Base-by-base conservation (phyloP, 2,113 vertebrate species). In the Scomber colias region DNA sequence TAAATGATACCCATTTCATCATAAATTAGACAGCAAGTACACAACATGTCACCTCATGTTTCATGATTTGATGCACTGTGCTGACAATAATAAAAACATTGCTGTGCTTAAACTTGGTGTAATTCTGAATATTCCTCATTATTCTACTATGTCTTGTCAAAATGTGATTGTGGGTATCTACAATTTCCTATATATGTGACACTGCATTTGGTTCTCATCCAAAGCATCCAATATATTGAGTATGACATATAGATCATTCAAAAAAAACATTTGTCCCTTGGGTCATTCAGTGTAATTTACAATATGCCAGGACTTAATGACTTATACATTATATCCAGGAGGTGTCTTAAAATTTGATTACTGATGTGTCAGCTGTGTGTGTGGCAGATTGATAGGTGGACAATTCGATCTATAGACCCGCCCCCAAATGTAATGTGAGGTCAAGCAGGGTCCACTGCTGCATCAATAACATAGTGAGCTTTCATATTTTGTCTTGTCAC, bases 301-400 rank as follows among this genome's bases (percentile, higher is more conserved):
- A 40, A 31, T 76, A 62, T 67, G 66, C 5, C 30, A 63, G n/a
- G 16, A 72, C 46, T 73, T 21, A 68, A 67, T 40, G 63, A 73
- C 31, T 12, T 21, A 12, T 68, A 21, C 31, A 63, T 72, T 72
- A 68, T 51, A 76, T 68, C 67, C 71, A 11, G 5, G 21, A 81
- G 62, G n/a, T 56, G 35, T 68, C 68, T 77, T 81, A 45, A 67
- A 71, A 61, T 76, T 56, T 55, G 53, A 75, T 80, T 49, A 67
- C 65, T 3, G 1, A 11, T 46, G 67, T 62, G 66, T 45, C 61
- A 67, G 55, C 49, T 55, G 13, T 49, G 55, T 75, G 65, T 73
- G 31, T 65, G 57, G 59, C 44, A 65, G 65, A 84, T 45, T 64
- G 27, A 79, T 63, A 30, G 21, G 48, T 14, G 46, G 21, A 44